phyloP scores from a whole-genome alignment of 2,797 vertebrate species.

The Myotis vivesi region DNA sequence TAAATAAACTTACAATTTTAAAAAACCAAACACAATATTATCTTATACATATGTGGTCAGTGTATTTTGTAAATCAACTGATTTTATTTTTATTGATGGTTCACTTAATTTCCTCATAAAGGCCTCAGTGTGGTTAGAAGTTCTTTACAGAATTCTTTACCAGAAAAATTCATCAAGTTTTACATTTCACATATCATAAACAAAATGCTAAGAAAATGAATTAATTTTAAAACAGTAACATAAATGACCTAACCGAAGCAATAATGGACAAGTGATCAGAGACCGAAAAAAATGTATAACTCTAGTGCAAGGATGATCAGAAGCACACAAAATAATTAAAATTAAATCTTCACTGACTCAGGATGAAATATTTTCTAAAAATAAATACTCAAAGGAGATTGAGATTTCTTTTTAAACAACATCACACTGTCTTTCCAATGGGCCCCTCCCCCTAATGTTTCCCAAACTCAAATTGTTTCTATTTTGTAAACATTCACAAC shows the following conservation, averaged over 20 bases:
- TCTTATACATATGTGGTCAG: not conserved
- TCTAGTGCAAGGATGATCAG: not conserved
- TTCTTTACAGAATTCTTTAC: slow-evolving; percentile 24
- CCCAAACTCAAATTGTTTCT: slow-evolving; percentile 41
- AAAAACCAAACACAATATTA: not conserved
- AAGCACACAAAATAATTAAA: slow-evolving; percentile 40
- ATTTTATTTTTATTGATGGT: not conserved
- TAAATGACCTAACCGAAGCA: slow-evolving; percentile 27
- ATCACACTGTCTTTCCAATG: not conserved
- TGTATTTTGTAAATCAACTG: not conserved
- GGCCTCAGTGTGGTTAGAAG: not conserved
- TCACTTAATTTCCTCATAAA: slow-evolving; percentile 24
- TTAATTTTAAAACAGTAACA: slow-evolving; percentile 8
- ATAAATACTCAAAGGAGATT: not conserved
- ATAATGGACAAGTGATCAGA: not conserved
- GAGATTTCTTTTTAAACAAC: not conserved
- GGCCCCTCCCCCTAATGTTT: not conserved
- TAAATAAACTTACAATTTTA: not conserved
- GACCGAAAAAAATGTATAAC: slow-evolving; percentile 27
- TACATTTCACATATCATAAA: not conserved
- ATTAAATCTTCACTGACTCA: not conserved
- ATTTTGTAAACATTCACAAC: slow-evolving; percentile 11
- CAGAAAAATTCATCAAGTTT: not conserved
- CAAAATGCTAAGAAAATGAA: slow-evolving; percentile 21
- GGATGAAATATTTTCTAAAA: not conserved